Conservation (phyloP, 2,888 invertebrate species). For the Cephus rjabovi region DNA sequence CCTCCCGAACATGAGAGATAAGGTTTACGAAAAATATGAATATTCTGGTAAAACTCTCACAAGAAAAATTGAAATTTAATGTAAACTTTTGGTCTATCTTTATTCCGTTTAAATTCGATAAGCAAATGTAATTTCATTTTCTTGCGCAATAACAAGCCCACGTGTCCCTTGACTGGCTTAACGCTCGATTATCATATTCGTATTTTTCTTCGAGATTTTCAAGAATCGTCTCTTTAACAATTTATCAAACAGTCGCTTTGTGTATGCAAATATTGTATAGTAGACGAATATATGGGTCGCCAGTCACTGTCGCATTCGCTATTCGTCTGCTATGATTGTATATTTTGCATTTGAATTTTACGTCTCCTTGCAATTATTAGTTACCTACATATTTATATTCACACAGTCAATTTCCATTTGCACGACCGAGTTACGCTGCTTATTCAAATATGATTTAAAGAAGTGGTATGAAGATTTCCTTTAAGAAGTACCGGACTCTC, state of each 20-base stretch:
- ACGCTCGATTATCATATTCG: neutral
- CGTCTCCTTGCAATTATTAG: neutral
- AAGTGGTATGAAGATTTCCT: neutral
- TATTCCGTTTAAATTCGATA: neutral
- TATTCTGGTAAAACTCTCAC: neutral
- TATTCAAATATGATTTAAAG: neutral
- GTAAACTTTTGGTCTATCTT: neutral
- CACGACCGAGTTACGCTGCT: neutral
- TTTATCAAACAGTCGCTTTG: neutral
- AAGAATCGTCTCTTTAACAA: neutral
- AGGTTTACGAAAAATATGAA: neutral
- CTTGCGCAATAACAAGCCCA: neutral
- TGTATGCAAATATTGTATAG: neutral
- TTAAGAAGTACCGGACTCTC: neutral
- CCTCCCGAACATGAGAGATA: neutral
- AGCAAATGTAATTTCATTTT: neutral
- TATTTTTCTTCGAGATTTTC: neutral
- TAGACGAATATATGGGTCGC: neutral
- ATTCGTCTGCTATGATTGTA: neutral
- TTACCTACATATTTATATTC: neutral
- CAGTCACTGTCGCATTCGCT: neutral
- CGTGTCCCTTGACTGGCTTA: neutral
- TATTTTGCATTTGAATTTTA: neutral
- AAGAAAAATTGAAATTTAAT: neutral
- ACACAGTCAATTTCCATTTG: too few relatives aligned